Evolutionary conservation across 2,113 vertebrate genomes (phyloP), one percentile per base, ranked within the genome.

Genomic region (Baryphthengus martii): DNA sequence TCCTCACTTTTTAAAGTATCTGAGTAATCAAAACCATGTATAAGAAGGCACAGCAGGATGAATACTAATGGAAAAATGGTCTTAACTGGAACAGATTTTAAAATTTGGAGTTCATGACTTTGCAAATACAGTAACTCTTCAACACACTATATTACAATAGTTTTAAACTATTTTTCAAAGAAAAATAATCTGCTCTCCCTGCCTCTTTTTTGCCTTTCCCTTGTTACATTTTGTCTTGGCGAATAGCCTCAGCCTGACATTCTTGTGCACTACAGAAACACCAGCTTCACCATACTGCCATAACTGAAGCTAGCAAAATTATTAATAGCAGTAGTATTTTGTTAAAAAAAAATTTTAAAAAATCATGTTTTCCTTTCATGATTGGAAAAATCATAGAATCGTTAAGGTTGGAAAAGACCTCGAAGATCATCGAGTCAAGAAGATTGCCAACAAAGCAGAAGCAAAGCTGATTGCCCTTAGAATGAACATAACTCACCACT

Each of bases 381-480:
- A 66, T 3, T 87, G 35, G 29, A 83, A 85, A n/a, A n/a, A n/a
- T n/a, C n/a, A n/a, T n/a, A n/a, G n/a, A n/a, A n/a, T n/a, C n/a
- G n/a, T n/a, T n/a, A n/a, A n/a, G n/a, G n/a, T n/a, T n/a, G n/a
- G n/a, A n/a, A n/a, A n/a, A n/a, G n/a, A n/a, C n/a, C n/a, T n/a
- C n/a, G n/a, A n/a, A n/a, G n/a, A n/a, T n/a, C n/a, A n/a, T n/a
- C n/a, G n/a, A n/a, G n/a, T n/a, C n/a, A n/a, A n/a, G n/a, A n/a
- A n/a, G n/a, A 72, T 19, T 87, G 79, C 61, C 72, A 91, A 61
- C 65, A 82, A 75, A 94, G 84, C 55, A 88, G 67, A 92, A 91
- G 73, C 73, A 92, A 87, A 93, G 37, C 44, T 77, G 26, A 33
- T 85, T 91, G 82, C 40, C 40, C 81, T 68, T 91, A 88, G 66